Evolutionary conservation across 2,888 invertebrate genomes (phyloP).

Genomic region (Diadromus collaris): DNA sequence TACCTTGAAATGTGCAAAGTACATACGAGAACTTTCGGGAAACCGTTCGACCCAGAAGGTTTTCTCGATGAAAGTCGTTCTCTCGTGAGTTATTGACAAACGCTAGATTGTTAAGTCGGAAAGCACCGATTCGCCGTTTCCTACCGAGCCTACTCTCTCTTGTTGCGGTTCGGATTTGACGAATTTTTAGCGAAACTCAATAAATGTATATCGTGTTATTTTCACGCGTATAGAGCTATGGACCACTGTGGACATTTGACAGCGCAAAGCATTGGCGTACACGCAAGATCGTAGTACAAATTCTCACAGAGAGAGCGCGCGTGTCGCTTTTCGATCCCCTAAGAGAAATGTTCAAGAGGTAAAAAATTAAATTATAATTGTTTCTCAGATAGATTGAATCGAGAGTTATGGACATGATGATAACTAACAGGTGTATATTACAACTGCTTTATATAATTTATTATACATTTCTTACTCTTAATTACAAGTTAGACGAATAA

Average conservation of each 20-base stretch:
- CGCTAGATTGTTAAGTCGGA: not conserved
- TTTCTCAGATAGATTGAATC: too few species aligned
- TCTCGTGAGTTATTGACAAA: not conserved
- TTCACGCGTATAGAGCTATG: not conserved
- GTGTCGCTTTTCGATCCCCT: not conserved
- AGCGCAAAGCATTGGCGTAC: constrained; percentile 5
- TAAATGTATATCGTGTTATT: not conserved
- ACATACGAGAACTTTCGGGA: constrained; percentile 32
- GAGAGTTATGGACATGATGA: not conserved
- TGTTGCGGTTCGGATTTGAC: not conserved
- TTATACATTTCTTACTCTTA: constrained; percentile 38
- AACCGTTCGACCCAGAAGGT: constrained; percentile 11
- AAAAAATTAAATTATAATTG: not conserved
- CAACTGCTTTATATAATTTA: constrained; percentile 57
- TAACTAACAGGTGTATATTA: constrained; percentile 38
- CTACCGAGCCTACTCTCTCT: not conserved
- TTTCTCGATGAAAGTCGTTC: not conserved
- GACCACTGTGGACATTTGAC: not conserved
- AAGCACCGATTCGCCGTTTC: not conserved
- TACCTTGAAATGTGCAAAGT: not conserved
- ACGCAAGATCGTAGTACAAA: not conserved
- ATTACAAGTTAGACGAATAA: constrained; percentile 44
- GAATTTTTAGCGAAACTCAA: not conserved
- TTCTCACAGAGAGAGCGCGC: not conserved
- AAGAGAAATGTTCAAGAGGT: too few species aligned